phyloP scores from a whole-genome alignment of 2,113 vertebrate genomes.

The Ursus arctos region DNA sequence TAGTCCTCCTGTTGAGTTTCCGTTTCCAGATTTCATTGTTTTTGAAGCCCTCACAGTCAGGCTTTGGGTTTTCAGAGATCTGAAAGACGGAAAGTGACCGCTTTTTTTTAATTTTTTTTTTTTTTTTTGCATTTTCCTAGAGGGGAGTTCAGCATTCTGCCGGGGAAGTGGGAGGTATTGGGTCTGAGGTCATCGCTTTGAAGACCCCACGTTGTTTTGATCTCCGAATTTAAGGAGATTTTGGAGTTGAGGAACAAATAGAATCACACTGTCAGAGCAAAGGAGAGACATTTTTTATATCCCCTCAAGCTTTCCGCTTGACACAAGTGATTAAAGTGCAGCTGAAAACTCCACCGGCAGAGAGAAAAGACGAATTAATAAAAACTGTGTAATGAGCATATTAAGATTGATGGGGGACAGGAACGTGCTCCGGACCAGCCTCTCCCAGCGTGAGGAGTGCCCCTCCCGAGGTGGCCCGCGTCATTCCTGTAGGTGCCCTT shows the following conservation, averaged over 20 bases:
- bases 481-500: not conserved
- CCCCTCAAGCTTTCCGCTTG: conserved; percentile 26
- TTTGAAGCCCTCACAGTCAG: not conserved
- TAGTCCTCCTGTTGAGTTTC: not conserved
- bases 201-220: conserved; percentile 5
- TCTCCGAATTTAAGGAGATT: not conserved
- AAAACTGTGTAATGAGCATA: conserved; percentile 28
- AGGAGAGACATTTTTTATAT: not conserved
- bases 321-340: conserved; percentile 58
- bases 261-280: conserved; percentile 12
- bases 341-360: conserved; percentile 42
- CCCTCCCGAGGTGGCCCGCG: not conserved
- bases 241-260: conserved; percentile 8
- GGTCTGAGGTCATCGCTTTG: not conserved
- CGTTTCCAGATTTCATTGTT: conserved; percentile 37
- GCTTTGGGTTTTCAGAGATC: conserved; percentile 36
- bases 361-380: conserved; percentile 58
- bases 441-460: not conserved
- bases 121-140: conserved; percentile 1
- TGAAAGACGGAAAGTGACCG: not conserved
- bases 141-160: not conserved
- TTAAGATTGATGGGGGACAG: not conserved
- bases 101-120: not conserved
- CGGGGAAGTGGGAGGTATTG: not conserved
- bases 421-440: not conserved